Conservation (phyloP, 2,888 invertebrate genomes). For the Drosophila trichaetosa region DNA sequence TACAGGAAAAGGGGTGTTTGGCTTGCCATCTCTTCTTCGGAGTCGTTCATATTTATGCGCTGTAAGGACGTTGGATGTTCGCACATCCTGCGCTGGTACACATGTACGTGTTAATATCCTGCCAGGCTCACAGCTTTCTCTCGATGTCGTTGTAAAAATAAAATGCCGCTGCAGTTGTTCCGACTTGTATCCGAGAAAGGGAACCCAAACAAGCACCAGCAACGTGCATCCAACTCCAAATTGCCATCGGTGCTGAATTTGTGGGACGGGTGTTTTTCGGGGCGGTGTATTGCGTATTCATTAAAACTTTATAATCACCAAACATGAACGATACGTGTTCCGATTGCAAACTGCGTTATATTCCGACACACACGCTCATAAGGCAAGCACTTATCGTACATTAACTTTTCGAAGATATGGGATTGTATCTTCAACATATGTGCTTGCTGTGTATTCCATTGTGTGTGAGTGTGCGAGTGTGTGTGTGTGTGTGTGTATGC, state of each 20-base stretch:
- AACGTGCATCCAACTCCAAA: constrained; percentile 53
- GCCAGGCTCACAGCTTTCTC: constrained; percentile 51
- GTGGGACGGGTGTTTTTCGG: neutral
- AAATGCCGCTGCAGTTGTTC: constrained; percentile 66
- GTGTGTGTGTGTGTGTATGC: neutral
- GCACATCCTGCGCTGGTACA: constrained; percentile 60
- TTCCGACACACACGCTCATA: constrained; percentile 6
- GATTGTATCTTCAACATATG: constrained; percentile 41
- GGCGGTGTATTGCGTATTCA: constrained; percentile 70
- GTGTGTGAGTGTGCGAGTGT: neutral
- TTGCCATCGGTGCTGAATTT: constrained; percentile 26
- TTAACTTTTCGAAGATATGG: constrained; percentile 32
- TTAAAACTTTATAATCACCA: constrained; percentile 82
- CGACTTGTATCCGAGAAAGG: constrained; percentile 17
- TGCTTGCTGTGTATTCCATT: constrained; percentile 8
- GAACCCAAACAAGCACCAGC: constrained; percentile 31
- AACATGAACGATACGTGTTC: constrained; percentile 65
- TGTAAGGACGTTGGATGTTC: constrained; percentile 59
- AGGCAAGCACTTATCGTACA: constrained; percentile 42
- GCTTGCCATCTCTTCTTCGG: constrained; percentile 25
- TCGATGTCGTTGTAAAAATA: constrained; percentile 67
- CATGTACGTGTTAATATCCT: constrained; percentile 77
- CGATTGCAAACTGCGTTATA: constrained; percentile 60
- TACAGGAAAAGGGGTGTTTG: constrained; percentile 33
- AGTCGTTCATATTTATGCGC: constrained; percentile 71